phyloP scores from a whole-genome alignment of 1,140 invertebrate genomes.

The Carposina sasakii region DNA sequence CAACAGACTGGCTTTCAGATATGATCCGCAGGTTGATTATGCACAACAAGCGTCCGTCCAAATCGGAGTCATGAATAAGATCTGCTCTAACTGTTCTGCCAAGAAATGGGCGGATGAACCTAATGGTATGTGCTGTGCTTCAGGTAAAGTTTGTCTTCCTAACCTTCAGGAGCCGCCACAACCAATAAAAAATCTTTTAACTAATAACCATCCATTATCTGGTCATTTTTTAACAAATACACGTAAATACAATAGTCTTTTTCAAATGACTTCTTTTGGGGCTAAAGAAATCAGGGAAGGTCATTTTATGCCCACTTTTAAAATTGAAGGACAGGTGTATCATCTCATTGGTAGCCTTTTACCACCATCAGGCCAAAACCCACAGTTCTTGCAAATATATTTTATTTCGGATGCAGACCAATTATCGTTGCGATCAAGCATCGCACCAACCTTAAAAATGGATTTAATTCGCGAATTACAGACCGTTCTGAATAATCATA shows the following conservation, averaged over 20 bases:
- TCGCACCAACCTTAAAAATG: constrained; percentile 28
- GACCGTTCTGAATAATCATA: constrained; percentile 20
- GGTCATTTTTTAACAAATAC: constrained; percentile 25
- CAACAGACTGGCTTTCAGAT: constrained; percentile 26
- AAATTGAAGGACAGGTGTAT: constrained; percentile 21
- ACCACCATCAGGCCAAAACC: constrained; percentile 22
- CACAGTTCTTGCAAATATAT: constrained; percentile 25
- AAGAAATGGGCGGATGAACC: constrained; percentile 35
- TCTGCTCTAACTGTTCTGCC: constrained; percentile 31
- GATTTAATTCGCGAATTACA: constrained; percentile 31
- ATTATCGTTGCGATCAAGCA: constrained; percentile 26
- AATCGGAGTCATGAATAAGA: constrained; percentile 35
- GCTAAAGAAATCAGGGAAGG: constrained; percentile 20
- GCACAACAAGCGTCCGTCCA: constrained; percentile 25
- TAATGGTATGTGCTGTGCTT: constrained; percentile 31
- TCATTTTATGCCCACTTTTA: constrained; percentile 18
- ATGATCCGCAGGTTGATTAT: constrained; percentile 32
- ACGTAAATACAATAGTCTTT: constrained; percentile 25
- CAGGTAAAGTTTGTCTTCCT: constrained; percentile 25
- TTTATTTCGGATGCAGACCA: constrained; percentile 25
- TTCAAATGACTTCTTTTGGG: constrained; percentile 28
- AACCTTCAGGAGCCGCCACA: constrained; percentile 22
- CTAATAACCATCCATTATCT: constrained; percentile 26
- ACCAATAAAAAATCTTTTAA: constrained; percentile 28
- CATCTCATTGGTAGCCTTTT: constrained; percentile 19